Evolutionary conservation across 2,113 vertebrate species (phyloP).

Genomic region (Serinus canaria): DNA sequence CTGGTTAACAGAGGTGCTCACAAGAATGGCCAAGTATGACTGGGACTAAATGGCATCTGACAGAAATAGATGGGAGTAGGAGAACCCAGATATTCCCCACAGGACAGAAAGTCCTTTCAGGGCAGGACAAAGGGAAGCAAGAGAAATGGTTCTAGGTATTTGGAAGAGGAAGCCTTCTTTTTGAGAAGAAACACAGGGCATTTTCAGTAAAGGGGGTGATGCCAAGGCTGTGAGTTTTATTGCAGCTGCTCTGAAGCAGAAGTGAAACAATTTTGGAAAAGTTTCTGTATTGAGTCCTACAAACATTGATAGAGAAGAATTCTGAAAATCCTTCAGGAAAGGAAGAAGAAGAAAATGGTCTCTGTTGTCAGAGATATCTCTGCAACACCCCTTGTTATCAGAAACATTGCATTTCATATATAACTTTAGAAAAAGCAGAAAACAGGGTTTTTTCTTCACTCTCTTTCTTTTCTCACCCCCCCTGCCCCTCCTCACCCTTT

Average conservation of each 20-base stretch:
- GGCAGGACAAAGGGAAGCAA: background rate
- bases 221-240: background rate
- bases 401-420: background rate
- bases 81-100: background rate
- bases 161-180: background rate
- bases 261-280: no score
- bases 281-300: no score
- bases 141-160: background rate
- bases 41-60: background rate
- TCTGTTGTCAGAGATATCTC: background rate
- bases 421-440: background rate
- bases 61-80: background rate
- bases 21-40: background rate
- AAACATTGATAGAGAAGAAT: no score
- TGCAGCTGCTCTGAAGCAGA: background rate
- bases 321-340: no score
- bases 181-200: background rate
- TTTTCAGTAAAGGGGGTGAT: background rate
- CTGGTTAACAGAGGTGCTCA: background rate
- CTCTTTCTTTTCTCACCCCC: accelerated
- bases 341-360: background rate
- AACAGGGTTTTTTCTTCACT: background rate
- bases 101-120: background rate
- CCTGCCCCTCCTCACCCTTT: accelerated
- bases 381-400: background rate